phyloP scores from a whole-genome alignment of 2,113 vertebrate genomes.

The Macrotis lagotis region DNA sequence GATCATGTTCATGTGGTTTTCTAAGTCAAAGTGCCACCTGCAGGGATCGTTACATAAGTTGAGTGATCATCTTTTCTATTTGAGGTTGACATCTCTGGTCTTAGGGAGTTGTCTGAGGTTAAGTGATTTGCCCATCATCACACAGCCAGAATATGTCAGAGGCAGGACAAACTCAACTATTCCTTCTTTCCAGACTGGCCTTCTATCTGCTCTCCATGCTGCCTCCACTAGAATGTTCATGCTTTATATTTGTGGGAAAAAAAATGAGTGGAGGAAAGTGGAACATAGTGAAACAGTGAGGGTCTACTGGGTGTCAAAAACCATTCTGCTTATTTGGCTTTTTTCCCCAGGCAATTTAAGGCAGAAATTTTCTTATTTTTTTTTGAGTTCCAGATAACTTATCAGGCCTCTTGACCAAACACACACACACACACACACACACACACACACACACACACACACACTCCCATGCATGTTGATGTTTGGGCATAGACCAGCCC shows the following conservation, averaged over 20 bases:
- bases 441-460: background rate
- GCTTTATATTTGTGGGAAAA: background rate
- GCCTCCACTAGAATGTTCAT: background rate
- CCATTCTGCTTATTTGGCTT: background rate
- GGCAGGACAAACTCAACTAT: background rate
- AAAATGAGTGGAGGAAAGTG: background rate
- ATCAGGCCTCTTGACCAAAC: background rate
- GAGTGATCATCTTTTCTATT: background rate
- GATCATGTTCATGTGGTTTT: background rate
- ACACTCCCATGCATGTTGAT: background rate
- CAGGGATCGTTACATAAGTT: background rate
- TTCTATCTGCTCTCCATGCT: background rate
- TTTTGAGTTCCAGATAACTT: background rate
- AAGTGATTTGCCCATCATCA: background rate
- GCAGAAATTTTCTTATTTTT: background rate
- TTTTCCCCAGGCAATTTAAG: background rate
- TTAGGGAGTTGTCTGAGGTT: background rate
- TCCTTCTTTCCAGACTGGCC: background rate
- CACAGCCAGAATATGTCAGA: background rate
- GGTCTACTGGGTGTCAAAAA: background rate
- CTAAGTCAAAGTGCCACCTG: background rate
- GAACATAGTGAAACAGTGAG: background rate
- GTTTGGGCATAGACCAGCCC: slow-evolving; percentile 40
- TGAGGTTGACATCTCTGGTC: background rate
- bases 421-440: background rate